These are phyloP conservation scores for Rhagoletis pomonella DNA, from an alignment of 1,140 invertebrate species.

Conservation along the genomic window DNA sequence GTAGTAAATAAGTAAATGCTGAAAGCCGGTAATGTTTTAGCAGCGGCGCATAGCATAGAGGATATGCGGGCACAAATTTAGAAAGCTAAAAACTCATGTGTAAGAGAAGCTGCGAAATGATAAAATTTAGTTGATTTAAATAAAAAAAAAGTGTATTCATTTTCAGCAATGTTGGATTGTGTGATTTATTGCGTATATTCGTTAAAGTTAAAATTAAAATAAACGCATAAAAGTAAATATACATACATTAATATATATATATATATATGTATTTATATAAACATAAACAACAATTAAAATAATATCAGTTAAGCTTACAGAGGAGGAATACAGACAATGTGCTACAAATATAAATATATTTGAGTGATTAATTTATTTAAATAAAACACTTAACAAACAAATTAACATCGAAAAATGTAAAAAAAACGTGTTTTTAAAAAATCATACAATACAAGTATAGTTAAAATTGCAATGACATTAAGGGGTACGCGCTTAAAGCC, in stretches of 20 bases:
- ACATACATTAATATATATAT: neutral
- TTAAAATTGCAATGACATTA: neutral
- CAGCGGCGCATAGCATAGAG: neutral
- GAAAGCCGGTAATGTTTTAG: neutral
- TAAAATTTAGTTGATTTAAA: neutral
- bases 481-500: conserved; percentile 49
- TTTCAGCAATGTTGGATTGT: conserved; percentile 29
- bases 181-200: conserved; percentile 49
- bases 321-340: conserved; percentile 15
- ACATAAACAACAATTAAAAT: conserved; percentile 49
- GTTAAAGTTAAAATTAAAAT: neutral
- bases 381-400: conserved; percentile 46
- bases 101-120: conserved; percentile 10
- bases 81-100: neutral
- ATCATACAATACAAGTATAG: neutral
- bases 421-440: conserved; percentile 51
- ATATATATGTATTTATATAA: conserved; percentile 27
- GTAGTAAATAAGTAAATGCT: neutral
- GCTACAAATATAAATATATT: conserved; percentile 6
- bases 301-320: conserved; percentile 27
- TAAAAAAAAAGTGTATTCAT: neutral
- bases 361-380: conserved; percentile 40
- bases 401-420: conserved; percentile 55
- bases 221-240: conserved; percentile 2
- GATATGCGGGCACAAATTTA: neutral